Conservation (phyloP, 2,113 vertebrate genomes). For the Megaceryle torquata region DNA sequence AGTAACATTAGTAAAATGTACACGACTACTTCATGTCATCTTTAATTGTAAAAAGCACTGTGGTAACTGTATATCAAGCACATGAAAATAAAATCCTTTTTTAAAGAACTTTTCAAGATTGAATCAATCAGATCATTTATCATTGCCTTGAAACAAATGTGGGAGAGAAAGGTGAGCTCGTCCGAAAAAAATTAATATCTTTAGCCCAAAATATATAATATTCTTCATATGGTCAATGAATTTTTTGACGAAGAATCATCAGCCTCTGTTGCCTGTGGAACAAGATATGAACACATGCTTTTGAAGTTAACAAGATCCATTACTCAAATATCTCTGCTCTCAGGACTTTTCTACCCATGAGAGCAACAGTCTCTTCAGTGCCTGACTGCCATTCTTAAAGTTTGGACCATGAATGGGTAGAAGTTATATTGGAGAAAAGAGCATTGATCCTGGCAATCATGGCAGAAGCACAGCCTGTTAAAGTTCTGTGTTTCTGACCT, state of each 20-base stretch:
- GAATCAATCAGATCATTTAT: neutral
- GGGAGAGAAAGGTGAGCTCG: neutral
- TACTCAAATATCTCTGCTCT: neutral
- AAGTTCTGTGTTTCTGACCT: neutral
- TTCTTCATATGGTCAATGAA: neutral
- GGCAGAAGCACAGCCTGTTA: neutral
- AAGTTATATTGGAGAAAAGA: neutral
- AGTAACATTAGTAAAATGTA: neutral
- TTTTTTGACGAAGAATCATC: neutral
- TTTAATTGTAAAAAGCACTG: neutral
- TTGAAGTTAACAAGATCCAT: neutral
- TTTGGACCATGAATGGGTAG: neutral
- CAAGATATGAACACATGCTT: neutral
- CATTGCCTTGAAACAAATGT: neutral
- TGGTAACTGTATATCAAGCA: neutral
- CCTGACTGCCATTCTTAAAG: neutral
- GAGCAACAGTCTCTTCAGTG: fast-evolving
- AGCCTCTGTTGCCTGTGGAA: neutral
- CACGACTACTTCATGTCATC: neutral
- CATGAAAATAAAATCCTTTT: neutral
- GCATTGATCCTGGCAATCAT: neutral
- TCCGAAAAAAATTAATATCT: neutral
- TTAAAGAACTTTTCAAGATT: neutral
- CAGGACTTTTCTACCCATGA: neutral
- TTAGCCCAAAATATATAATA: neutral